Percentiles rank a stretch among this genome's conserved stretches.
Conservation (phyloP, 30 jellyfish, hydroid and myxozoan species). For the Pelagia noctiluca region DNA sequence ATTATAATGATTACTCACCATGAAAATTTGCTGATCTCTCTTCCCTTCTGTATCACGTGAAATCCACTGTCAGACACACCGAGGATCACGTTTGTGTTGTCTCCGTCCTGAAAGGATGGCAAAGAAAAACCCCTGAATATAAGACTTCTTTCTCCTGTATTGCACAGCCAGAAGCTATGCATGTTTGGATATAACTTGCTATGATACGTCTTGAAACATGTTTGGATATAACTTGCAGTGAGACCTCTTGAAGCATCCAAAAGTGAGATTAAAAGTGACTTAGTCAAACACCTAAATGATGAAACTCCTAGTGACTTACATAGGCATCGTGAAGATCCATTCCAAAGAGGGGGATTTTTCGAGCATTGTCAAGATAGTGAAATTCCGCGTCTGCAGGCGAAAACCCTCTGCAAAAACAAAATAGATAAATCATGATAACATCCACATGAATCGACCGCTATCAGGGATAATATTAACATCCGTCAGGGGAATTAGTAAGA, state of each 20-base stretch:
- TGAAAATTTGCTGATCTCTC: slow-evolving; percentile 69
- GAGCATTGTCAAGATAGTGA: slow-evolving; percentile 67
- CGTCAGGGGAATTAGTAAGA: too few species aligned
- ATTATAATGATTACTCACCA: slow-evolving; percentile 58
- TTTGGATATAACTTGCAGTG: too few species aligned
- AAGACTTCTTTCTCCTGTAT: background rate
- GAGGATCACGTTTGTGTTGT: slow-evolving; percentile 48
- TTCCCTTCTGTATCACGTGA: slow-evolving; percentile 66
- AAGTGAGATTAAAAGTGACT: too few species aligned
- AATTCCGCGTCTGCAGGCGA: slow-evolving; percentile 70
- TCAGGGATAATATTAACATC: too few species aligned
- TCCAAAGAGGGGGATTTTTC: slow-evolving; percentile 68
- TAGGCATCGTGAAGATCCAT: slow-evolving; percentile 64
- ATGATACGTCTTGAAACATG: too few species aligned
- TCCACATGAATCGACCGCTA: too few species aligned
- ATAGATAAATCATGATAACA: too few species aligned
- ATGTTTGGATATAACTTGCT: too few species aligned
- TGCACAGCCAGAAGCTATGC: too few species aligned
- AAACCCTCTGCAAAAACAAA: slow-evolving; percentile 34
- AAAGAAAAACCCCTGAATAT: background rate
- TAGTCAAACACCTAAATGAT: background rate
- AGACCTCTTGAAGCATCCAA: too few species aligned
- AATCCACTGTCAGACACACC: slow-evolving; percentile 69
- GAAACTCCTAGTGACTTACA: slow-evolving; percentile 33
- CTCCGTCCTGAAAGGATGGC: slow-evolving; percentile 58